Percentiles rank a stretch among this genome's conserved stretches.
These are phyloP conservation scores for Cygnus olor DNA, from an alignment of 2,797 vertebrate genomes.

Conservation along the genomic window DNA sequence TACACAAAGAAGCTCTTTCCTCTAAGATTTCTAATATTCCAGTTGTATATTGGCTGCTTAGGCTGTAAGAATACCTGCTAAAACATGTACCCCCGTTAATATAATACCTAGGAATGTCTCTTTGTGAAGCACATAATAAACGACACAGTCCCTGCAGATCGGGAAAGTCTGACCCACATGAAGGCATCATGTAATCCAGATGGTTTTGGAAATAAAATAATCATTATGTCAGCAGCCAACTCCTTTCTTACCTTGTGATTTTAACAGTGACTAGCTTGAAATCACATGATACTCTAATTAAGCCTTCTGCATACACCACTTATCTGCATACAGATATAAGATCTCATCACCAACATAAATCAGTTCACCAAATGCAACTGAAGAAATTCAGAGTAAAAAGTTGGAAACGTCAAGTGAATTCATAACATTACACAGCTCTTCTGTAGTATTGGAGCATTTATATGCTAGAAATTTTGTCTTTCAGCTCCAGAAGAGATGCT, in stretches of 20 bases:
- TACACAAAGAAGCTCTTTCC: not conserved
- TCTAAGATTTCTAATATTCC: not conserved
- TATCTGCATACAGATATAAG: not conserved
- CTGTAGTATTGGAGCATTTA: not conserved
- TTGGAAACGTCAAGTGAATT: not conserved
- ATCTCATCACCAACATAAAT: not conserved
- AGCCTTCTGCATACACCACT: not conserved
- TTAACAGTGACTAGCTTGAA: not conserved
- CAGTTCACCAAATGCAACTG: not conserved
- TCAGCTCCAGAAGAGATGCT: not conserved
- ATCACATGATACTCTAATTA: not conserved
- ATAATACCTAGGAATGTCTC: not conserved
- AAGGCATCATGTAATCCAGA: rapidly evolving
- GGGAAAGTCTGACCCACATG: not conserved
- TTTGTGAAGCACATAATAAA: not conserved
- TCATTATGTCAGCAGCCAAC: not conserved
- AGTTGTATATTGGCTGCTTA: not conserved
- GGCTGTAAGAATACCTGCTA: not conserved
- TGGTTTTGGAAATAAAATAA: not conserved
- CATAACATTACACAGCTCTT: not conserved
- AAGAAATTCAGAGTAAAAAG: not conserved
- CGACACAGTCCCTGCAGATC: not conserved
- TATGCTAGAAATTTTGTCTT: not conserved
- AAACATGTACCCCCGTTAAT: rapidly evolving
- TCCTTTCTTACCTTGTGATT: not conserved